Evolutionary conservation across 2,113 vertebrate genomes (phyloP).

Genomic region (Leucopternis melanops): DNA sequence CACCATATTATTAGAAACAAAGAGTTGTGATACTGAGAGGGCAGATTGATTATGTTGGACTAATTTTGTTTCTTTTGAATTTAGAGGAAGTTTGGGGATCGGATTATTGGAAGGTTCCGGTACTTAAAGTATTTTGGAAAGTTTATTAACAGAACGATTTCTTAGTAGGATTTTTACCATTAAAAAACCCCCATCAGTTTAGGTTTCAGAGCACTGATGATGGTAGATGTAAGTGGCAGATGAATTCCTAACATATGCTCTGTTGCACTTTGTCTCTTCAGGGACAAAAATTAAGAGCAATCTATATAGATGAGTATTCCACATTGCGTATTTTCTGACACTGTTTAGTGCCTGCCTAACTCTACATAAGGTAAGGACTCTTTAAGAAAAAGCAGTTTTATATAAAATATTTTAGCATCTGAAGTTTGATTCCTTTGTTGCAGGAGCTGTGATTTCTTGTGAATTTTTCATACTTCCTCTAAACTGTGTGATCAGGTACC

Average conservation of each 20-base stretch:
- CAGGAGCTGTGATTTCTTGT: not conserved
- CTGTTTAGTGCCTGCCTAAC: not conserved
- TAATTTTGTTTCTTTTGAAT: not conserved
- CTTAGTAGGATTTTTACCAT: not conserved
- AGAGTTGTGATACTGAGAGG: not conserved
- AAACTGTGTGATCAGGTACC: not conserved
- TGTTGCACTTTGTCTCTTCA: not conserved
- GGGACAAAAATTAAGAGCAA: not conserved
- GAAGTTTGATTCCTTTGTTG: not conserved
- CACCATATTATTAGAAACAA: not conserved
- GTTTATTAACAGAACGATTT: not conserved
- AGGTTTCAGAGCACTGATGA: not conserved
- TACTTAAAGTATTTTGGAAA: not conserved
- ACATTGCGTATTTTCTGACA: accelerated
- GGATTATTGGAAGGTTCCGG: not conserved
- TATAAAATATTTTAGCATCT: not conserved
- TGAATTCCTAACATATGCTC: not conserved
- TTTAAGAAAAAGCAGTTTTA: not conserved
- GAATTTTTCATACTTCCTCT: not conserved
- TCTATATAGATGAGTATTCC: not conserved
- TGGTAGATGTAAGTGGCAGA: not conserved
- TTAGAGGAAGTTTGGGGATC: not conserved
- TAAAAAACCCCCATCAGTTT: accelerated
- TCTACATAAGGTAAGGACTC: not conserved
- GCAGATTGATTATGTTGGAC: not conserved